These are phyloP conservation scores for Sesia apiformis DNA, from an alignment of 2,888 invertebrate species.

Conservation along the genomic window DNA sequence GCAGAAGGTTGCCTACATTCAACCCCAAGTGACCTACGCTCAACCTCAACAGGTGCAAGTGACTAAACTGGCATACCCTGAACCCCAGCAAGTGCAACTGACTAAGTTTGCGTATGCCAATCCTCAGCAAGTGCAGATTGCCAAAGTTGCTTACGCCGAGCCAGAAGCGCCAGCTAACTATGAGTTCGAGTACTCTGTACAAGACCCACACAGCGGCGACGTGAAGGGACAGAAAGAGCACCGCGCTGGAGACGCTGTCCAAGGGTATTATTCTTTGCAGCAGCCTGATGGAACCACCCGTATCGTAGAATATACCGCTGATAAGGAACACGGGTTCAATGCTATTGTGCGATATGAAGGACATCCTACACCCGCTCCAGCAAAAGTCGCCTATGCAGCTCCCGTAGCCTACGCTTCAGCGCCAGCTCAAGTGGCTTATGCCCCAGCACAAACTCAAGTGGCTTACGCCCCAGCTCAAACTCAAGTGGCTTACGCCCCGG, in stretches of 20 bases:
- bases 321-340: conserved; percentile 17
- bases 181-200: conserved; percentile 15
- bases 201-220: conserved; percentile 16
- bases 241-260: conserved; percentile 14
- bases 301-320: conserved; percentile 15
- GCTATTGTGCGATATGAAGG: conserved; percentile 16
- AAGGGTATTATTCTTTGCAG: conserved; percentile 15
- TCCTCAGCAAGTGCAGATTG: conserved; percentile 16
- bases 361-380: conserved; percentile 6
- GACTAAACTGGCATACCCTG: conserved; percentile 16
- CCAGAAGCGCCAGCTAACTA: conserved; percentile 8
- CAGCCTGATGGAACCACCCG: conserved; percentile 15
- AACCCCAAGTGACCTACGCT: conserved; percentile 40
- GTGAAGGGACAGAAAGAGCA: conserved; percentile 15
- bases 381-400: conserved; percentile 2
- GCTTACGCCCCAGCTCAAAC: conserved; percentile 20
- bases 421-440: conserved; percentile 2
- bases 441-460: conserved; percentile 17
- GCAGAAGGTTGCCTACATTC: conserved; percentile 14
- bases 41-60: conserved; percentile 28
- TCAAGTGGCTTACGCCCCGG: conserved; percentile 5
- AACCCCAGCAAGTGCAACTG: conserved; percentile 12
- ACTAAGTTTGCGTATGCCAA: conserved; percentile 18
- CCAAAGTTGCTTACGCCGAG: conserved; percentile 26
- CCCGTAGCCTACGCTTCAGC: conserved; percentile 6